Base-by-base conservation (phyloP, 2,797 vertebrate species). In the Phoebastria nigripes region DNA sequence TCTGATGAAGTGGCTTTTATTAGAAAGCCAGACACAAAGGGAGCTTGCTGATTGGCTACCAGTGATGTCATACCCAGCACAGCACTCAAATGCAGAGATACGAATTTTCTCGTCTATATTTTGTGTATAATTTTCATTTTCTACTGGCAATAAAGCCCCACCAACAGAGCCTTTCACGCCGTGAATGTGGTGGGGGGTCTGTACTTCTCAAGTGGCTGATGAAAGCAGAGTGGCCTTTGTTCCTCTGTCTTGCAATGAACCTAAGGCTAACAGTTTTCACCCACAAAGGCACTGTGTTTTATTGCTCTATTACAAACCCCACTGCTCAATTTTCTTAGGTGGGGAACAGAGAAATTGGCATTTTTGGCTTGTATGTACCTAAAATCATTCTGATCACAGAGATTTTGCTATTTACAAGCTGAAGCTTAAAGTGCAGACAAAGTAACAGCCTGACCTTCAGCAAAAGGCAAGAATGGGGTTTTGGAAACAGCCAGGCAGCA, bases 1-100 rank as follows among this genome's bases (percentile, higher is more conserved):
- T 93, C 89, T 84, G 94, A 96, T 95, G 90, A 96, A 96, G 95
- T 86, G 89, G 91, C 87, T 91, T 91, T 97, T 96, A 96, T 97
- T 96, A 95, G 96, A 93, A 95, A 95, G 91, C 89, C 84, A 97
- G 95, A 95, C 95, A 97, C 96, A 96, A 97, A 97, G 94, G 82
- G 51, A 89, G 83, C 47, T 66, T 89, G 79, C 92, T 82, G 96
- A 97, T 97, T 97, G 97, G 97, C 87, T 97, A 39, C 3, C 52
- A 87, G 92, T 97, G 97, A 97, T 96, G 96, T 97, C 97, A 97
- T 96, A 81, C 86, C 74, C 91, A 18, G 93, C 96, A 81, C 92
- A 88, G 91, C 89, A 79, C 91, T 82, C 82, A 76, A 87, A 91
- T 0, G 6, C 82, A 90, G 77, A 83, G 82, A 91, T 55, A 67